Evolutionary conservation across 1,140 invertebrate genomes (phyloP).

Genomic region (Coenobita brevimanus): DNA sequence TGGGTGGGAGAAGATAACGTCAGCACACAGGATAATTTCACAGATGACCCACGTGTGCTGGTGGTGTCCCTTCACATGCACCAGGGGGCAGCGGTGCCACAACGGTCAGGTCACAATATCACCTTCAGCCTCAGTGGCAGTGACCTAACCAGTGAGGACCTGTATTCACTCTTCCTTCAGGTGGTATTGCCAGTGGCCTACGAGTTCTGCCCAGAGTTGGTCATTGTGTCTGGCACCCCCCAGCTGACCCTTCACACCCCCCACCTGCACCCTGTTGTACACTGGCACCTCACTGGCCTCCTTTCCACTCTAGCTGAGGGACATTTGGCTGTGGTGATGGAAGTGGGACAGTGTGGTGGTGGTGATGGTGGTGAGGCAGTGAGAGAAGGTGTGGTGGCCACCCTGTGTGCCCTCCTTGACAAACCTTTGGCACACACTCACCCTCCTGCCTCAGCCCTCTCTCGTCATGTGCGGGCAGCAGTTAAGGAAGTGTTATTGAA

Average conservation of each 20-base stretch:
- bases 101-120: conserved; percentile 81
- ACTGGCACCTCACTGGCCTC: conserved; percentile 22
- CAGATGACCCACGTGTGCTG: conserved; percentile 83
- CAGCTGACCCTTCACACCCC: neutral
- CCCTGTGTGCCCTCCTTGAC: conserved; percentile 16
- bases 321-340: conserved; percentile 3
- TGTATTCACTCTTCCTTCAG: conserved; percentile 29
- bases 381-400: neutral
- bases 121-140: conserved; percentile 95
- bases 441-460: neutral
- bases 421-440: neutral
- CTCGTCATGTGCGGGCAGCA: neutral
- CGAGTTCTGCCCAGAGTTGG: conserved; percentile 40
- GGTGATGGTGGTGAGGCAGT: neutral
- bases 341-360: neutral
- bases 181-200: conserved; percentile 50
- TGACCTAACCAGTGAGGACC: neutral
- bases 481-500: neutral
- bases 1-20: conserved; percentile 97
- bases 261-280: conserved; percentile 20
- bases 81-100: conserved; percentile 80
- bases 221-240: conserved; percentile 6
- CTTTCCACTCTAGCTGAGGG: conserved; percentile 35
- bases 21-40: conserved; percentile 85
- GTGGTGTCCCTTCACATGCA: conserved; percentile 94